phyloP scores from a whole-genome alignment of 2,888 invertebrate genomes.

The Hypsopygia costalis region DNA sequence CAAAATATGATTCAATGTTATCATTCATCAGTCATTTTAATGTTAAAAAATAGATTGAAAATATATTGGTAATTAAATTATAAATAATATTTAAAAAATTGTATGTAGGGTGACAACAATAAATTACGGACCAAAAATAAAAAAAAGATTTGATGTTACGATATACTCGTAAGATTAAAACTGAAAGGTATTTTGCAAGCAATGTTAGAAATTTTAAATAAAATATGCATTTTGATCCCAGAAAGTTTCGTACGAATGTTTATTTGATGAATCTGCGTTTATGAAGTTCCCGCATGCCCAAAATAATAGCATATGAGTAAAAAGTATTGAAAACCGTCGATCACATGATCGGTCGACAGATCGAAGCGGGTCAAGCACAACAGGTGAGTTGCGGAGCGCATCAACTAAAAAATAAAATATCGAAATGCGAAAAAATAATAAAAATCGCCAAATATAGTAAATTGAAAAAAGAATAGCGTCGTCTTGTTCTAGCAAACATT shows the following conservation, averaged over 20 bases:
- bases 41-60: no score
- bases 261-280: background rate
- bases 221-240: background rate
- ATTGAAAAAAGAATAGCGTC: conserved; percentile 70
- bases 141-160: no score
- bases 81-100: background rate
- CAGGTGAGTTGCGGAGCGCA: conserved; percentile 76
- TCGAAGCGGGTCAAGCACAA: conserved; percentile 79
- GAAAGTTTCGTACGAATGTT: background rate
- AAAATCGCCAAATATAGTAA: conserved; percentile 78
- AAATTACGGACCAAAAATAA: no score
- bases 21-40: no score
- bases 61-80: background rate
- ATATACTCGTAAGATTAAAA: no score
- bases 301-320: conserved; percentile 23
- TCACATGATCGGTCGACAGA: conserved; percentile 72
- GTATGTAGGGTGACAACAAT: background rate
- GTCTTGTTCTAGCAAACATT: conserved; percentile 38
- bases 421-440: conserved; percentile 80
- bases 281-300: background rate
- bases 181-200: no score
- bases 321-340: conserved; percentile 64
- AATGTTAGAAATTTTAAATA: background rate
- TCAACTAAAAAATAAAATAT: conserved; percentile 81
- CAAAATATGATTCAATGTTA: no score